Evolutionary conservation across 2,113 vertebrate species (phyloP).

Genomic region (Glaucomys volans): DNA sequence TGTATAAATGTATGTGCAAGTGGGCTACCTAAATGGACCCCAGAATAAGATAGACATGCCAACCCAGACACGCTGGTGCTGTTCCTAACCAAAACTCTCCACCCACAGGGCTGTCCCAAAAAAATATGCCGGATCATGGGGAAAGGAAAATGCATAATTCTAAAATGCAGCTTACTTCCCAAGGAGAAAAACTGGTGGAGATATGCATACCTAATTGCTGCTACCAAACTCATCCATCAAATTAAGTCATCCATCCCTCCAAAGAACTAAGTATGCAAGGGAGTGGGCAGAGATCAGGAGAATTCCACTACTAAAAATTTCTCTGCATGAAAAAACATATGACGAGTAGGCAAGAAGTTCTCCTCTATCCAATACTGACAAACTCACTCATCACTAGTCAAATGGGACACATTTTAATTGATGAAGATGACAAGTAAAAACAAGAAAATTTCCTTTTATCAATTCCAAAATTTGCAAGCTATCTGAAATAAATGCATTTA

Average conservation of each 20-base stretch:
- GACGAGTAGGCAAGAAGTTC: neutral
- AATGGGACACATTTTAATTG: neutral
- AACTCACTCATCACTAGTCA: neutral
- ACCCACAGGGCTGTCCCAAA: neutral
- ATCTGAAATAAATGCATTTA: neutral
- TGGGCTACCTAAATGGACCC: neutral
- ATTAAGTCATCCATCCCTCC: neutral
- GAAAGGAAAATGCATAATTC: neutral
- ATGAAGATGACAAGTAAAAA: neutral
- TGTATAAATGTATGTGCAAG: neutral
- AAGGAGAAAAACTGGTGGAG: neutral
- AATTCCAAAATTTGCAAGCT: neutral
- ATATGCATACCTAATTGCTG: neutral
- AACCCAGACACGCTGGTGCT: rapidly evolving
- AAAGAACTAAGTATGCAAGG: neutral
- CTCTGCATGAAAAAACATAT: neutral
- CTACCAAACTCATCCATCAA: neutral
- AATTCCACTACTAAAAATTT: neutral
- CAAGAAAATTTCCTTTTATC: neutral
- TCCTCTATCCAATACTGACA: neutral
- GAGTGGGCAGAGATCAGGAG: neutral
- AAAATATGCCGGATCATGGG: neutral
- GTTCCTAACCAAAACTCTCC: neutral
- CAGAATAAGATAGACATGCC: neutral
- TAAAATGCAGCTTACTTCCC: neutral